phyloP scores from a whole-genome alignment of 1,140 invertebrate genomes.

The Heliconius hermathena region DNA sequence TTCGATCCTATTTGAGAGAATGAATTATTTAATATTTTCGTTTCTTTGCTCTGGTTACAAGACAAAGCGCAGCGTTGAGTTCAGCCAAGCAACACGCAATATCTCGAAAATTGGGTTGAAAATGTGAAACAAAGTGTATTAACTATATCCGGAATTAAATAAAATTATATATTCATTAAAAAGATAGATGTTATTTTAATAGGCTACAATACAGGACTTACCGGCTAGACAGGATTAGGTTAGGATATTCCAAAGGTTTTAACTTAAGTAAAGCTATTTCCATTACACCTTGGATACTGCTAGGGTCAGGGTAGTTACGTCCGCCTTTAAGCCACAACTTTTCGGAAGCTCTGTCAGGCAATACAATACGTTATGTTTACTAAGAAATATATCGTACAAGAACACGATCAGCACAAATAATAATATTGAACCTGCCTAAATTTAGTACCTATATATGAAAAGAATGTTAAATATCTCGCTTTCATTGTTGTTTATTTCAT shows the following conservation, averaged over 20 bases:
- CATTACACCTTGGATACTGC: slow-evolving; percentile 85
- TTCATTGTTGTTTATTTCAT: slow-evolving; percentile 58
- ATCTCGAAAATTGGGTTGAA: too few relatives aligned
- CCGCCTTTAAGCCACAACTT: slow-evolving; percentile 67
- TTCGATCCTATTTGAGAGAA: too few relatives aligned
- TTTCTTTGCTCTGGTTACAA: too few relatives aligned
- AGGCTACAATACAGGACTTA: slow-evolving; percentile 55
- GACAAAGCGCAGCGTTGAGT: too few relatives aligned
- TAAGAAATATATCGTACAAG: not conserved
- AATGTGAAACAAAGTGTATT: too few relatives aligned
- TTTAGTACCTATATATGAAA: slow-evolving; percentile 84
- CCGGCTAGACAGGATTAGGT: slow-evolving; percentile 85
- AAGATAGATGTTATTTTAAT: not conserved
- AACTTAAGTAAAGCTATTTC: slow-evolving; percentile 83
- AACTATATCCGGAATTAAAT: too few relatives aligned
- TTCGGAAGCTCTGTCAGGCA: slow-evolving; percentile 60
- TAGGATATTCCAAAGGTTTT: slow-evolving; percentile 77
- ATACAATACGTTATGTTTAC: slow-evolving; percentile 12
- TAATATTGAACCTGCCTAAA: slow-evolving; percentile 74
- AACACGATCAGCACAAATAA: slow-evolving; percentile 15
- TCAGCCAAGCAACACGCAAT: too few relatives aligned
- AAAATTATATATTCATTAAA: too few relatives aligned
- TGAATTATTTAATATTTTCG: too few relatives aligned
- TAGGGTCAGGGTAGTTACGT: slow-evolving; percentile 73
- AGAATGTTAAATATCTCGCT: slow-evolving; percentile 83